Evolutionary conservation across 2,888 invertebrate genomes (phyloP).

Genomic region (Dryobotodes eremita): DNA sequence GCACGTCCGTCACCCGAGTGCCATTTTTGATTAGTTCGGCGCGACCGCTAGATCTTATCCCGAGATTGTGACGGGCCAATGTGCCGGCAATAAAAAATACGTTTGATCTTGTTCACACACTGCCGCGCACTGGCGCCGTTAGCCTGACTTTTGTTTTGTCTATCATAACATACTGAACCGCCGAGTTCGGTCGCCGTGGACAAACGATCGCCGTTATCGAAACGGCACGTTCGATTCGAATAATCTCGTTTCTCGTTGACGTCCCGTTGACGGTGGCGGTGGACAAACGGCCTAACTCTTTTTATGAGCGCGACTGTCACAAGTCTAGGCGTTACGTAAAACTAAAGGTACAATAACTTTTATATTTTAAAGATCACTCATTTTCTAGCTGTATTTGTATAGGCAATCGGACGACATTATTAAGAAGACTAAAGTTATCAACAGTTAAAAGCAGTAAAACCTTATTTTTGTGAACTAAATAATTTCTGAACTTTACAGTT

Average conservation of each 20-base stretch:
- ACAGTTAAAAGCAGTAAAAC: slow-evolving; percentile 10
- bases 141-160: no score
- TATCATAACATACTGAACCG: no score
- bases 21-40: background rate
- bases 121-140: no score
- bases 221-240: background rate
- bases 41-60: background rate
- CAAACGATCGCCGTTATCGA: background rate
- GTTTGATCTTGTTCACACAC: no score
- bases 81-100: no score
- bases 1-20: background rate
- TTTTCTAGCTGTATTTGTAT: slow-evolving; percentile 19
- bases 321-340: background rate
- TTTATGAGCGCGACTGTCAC: background rate
- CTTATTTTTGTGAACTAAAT: background rate
- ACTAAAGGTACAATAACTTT: slow-evolving; percentile 7
- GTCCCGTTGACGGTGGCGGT: background rate
- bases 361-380: slow-evolving; percentile 37
- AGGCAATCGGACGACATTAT: slow-evolving; percentile 27
- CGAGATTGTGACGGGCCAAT: no score
- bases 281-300: background rate
- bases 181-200: background rate
- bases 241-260: background rate
- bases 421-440: slow-evolving; percentile 9
- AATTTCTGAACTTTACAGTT: background rate